Base-by-base conservation (phyloP, 2,113 vertebrate species). In the Asarcornis scutulata region DNA sequence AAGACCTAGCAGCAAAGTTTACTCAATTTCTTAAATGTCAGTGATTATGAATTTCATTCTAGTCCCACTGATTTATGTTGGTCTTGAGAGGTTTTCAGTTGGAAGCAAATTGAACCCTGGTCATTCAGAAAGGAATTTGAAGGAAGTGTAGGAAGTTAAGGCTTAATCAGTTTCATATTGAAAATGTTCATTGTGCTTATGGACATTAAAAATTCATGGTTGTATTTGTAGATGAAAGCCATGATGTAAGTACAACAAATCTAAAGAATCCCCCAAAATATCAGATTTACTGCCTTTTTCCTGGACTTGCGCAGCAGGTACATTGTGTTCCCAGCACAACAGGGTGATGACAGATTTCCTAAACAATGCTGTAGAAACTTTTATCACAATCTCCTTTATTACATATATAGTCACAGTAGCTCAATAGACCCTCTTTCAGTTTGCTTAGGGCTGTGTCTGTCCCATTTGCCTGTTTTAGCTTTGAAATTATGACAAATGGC, bases 251-350 rank as follows among this genome's bases (percentile, higher is more conserved):
- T 9, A 48, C 21, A 81, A 9, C 16, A 88, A 82, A 82, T 42
- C 27, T 68, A 50, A 83, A 34, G 38, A 73, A 52, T 64, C 6
- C 11, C n/a, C 31, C 25, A 6, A 75, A 76, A 2, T n/a, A 31
- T n/a, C n/a, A 59, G 18, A 59, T 55, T 56, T 82, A 29, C 75
- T 1, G 1, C 2, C 38, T 23, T 59, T 83, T 46, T 71, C 7
- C 52, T 84, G 73, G 55, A 13, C 31, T 46, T 59, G 14, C 67
- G 17, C 29, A 63, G 13, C 11, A 21, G 21, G 8, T 48, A 73
- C 31, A 13, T 1, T 0, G 0, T 55, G 25, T 60, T 34, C 18
- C 15, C 38, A 56, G 52, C 3, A 13, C 5, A 15, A 11, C 48
- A 68, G 22, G 32, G 22, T n/a, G 42, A 64, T 64, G 55, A 20